These are phyloP conservation scores for Panorpa germanica DNA, from an alignment of 2,888 invertebrate genomes.

Conservation along the genomic window DNA sequence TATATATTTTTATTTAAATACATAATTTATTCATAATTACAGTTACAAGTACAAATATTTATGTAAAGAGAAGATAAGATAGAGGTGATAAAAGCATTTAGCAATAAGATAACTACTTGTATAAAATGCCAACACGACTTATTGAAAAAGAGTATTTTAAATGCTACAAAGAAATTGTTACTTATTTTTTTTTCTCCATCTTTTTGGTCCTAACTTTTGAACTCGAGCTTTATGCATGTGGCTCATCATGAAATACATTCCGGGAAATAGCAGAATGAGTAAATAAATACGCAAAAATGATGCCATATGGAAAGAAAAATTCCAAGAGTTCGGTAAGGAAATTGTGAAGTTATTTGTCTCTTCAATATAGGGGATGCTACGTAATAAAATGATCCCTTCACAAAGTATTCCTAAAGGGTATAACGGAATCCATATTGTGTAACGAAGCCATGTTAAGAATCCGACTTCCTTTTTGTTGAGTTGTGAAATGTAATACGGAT, in stretches of 20 bases:
- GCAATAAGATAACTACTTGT: no score
- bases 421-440: conserved; percentile 83
- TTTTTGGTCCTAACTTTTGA: conserved; percentile 37
- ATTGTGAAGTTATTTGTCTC: conserved; percentile 60
- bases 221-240: conserved; percentile 65
- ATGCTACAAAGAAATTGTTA: no score
- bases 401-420: conserved; percentile 81
- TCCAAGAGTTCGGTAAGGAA: conserved; percentile 65
- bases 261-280: conserved; percentile 54
- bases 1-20: no score
- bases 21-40: no score
- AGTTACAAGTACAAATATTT: no score
- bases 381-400: conserved; percentile 63
- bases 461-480: conserved; percentile 53
- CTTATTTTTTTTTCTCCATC: conserved; percentile 17
- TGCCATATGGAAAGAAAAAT: conserved; percentile 75
- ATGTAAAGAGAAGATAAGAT: no score
- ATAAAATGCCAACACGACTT: no score
- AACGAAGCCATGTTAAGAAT: conserved; percentile 77
- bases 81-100: no score
- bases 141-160: no score
- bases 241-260: conserved; percentile 56
- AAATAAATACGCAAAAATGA: conserved; percentile 60
- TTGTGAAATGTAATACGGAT: conserved; percentile 80
- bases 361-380: conserved; percentile 79